Evolutionary conservation across 1,140 invertebrate species (phyloP), one percentile per base, ranked within the genome.

Genomic region (Brachionus paranguensis): DNA sequence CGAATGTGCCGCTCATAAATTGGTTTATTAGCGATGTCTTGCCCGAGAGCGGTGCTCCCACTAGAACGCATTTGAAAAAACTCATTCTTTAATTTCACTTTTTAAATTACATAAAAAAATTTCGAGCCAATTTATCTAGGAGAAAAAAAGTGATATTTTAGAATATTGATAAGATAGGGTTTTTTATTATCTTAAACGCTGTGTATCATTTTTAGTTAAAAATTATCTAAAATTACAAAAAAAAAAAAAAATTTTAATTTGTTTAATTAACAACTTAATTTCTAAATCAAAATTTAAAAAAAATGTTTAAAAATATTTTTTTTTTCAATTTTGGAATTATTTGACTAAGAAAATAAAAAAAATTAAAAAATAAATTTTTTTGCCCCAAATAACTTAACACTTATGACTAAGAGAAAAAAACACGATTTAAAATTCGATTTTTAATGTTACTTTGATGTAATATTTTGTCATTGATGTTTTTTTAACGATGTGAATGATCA

Each of bases 1-100:
- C 45, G 43, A 76, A 76, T 47, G 43, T 37, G 24, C 45, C 72
- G 29, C 72, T 76, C 72, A 76, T 76, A 17, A 76, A 76, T 29
- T 10, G 43, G 12, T 76, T 53, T 47, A 76, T 50, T 11, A 76
- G 33, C 12, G 72, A 76, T 24, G 72, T 76, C 12, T 50, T 47
- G 29, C 72, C 72, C 0, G 20, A 37, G 43, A 76, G 6, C 43
- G 72, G 72, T 6, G 72, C 45, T 10, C 72, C 72, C 20, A 76
- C 47, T 27, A 76, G 17, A 27, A 76, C 43, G 45, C 72, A 76
- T 76, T 76, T 76, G 8, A 76, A 50, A n/a, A 8, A 50, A 29
- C 43, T 50, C 72, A 76, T 76, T 76, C 53, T 76, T 17, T 7
- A 60, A 60, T 60, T 60, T 24, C 45, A 12, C 45, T 60, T 60